Conservation (phyloP, 2,113 vertebrate species). For the Oryzias melastigma region DNA sequence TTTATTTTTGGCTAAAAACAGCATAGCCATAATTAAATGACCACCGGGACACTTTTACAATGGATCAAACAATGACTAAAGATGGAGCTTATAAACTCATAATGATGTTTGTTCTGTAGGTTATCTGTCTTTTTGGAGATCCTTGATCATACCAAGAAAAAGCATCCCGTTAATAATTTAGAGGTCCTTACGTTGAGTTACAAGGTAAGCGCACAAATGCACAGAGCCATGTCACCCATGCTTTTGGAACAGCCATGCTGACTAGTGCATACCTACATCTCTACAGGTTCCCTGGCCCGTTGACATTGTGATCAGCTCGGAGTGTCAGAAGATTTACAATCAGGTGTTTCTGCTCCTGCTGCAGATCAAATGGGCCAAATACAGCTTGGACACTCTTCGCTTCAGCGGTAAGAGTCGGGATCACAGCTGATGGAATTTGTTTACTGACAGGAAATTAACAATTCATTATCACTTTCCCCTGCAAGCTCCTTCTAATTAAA, state of each 20-base stretch:
- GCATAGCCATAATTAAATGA: too few species aligned
- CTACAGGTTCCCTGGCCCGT: constrained; percentile 97
- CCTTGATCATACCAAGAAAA: constrained; percentile 88
- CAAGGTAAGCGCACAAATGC: constrained; percentile 79
- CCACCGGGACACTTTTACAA: too few species aligned
- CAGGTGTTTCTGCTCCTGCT: constrained; percentile 95
- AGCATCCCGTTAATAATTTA: constrained; percentile 91
- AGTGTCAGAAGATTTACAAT: constrained; percentile 99
- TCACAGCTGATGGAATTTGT: neutral
- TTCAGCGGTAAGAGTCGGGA: constrained; percentile 86
- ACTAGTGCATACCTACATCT: neutral
- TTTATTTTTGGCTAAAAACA: too few species aligned
- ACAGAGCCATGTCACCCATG: too few species aligned
- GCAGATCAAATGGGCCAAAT: constrained; percentile 99
- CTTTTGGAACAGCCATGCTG: neutral
- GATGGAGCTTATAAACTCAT: too few species aligned
- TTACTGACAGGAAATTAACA: too few species aligned
- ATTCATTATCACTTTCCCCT: too few species aligned
- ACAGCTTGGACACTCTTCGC: constrained; percentile 91
- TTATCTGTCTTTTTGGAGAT: constrained; percentile 90
- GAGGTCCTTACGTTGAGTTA: constrained; percentile 93
- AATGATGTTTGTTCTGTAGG: constrained; percentile 58
- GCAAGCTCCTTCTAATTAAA: too few species aligned
- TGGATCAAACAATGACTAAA: too few species aligned
- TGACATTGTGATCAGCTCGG: constrained; percentile 96